Conservation (phyloP, 2,888 invertebrate genomes). For the Caenorhabditis japonica region DNA sequence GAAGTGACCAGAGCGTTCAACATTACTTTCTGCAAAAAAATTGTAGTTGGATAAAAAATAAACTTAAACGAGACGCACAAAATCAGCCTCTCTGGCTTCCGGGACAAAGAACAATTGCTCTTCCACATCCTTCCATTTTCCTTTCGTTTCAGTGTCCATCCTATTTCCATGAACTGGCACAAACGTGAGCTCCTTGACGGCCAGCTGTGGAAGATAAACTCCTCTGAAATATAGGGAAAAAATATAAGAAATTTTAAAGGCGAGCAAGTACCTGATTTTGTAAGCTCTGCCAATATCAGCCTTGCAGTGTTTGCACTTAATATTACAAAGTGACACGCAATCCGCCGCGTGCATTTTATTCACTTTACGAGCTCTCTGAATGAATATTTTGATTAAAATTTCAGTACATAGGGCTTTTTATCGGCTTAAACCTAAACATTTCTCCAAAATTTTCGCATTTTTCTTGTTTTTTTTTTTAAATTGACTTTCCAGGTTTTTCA, state of each 20-base stretch:
- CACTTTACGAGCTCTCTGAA: slow-evolving; percentile 17
- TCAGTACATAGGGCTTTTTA: not conserved
- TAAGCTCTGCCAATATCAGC: slow-evolving; percentile 35
- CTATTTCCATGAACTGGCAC: not conserved
- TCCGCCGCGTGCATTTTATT: slow-evolving; percentile 11
- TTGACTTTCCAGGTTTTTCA: too few relatives aligned
- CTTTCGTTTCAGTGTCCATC: not conserved
- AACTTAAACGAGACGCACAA: slow-evolving; percentile 5
- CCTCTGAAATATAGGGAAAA: slow-evolving; percentile 31
- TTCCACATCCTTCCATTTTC: slow-evolving; percentile 37
- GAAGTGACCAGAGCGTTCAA: slow-evolving; percentile 21
- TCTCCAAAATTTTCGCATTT: not conserved
- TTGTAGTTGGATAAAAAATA: not conserved
- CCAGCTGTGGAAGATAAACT: slow-evolving; percentile 44
- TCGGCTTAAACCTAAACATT: too few relatives aligned
- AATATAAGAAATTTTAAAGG: not conserved
- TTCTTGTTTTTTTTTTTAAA: too few relatives aligned
- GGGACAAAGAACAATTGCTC: slow-evolving; percentile 30
- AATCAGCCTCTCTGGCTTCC: slow-evolving; percentile 12
- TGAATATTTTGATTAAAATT: not conserved
- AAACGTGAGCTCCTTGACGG: slow-evolving; percentile 13
- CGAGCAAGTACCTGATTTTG: slow-evolving; percentile 28
- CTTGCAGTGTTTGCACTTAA: slow-evolving; percentile 22
- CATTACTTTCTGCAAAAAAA: slow-evolving; percentile 25
- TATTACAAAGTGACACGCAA: slow-evolving; percentile 22